phyloP scores from a whole-genome alignment of 2,797 vertebrate species.

The Chelon labrosus region DNA sequence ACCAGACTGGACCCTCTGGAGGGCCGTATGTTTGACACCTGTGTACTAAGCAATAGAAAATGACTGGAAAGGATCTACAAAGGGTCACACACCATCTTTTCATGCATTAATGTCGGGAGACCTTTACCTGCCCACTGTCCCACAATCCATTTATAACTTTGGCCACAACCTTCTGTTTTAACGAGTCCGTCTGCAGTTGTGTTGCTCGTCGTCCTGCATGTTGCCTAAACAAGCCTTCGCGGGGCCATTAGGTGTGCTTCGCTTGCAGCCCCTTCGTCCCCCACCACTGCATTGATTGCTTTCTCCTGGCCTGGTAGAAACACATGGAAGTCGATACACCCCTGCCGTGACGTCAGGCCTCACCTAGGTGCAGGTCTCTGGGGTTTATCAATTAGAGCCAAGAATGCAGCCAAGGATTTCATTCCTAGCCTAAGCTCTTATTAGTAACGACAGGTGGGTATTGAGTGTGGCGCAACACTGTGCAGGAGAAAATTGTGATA shows the following conservation, averaged over 20 bases:
- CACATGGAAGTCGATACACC: constrained; percentile 66
- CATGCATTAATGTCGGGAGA: too few relatives aligned
- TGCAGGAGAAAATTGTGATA: constrained; percentile 79
- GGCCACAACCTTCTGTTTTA: too few relatives aligned
- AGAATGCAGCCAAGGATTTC: constrained; percentile 71
- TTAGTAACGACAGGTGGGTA: constrained; percentile 80
- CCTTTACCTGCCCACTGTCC: too few relatives aligned
- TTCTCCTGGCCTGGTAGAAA: constrained; percentile 64
- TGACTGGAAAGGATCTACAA: too few relatives aligned
- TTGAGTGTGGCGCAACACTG: constrained; percentile 65
- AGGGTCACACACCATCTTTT: too few relatives aligned
- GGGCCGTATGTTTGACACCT: too few relatives aligned
- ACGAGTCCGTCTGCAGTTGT: constrained; percentile 6
- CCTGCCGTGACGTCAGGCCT: constrained; percentile 68
- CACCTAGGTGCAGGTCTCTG: constrained; percentile 55
- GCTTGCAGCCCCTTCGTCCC: constrained; percentile 40
- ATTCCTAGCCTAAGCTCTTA: constrained; percentile 69
- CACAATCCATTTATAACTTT: too few relatives aligned
- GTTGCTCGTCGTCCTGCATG: constrained; percentile 10
- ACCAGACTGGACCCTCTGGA: too few relatives aligned
- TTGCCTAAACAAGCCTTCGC: constrained; percentile 43
- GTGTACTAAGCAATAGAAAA: too few relatives aligned
- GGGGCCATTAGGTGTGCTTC: constrained; percentile 63
- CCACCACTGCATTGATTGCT: constrained; percentile 72
- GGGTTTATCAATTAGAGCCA: constrained; percentile 70